phyloP scores from a whole-genome alignment of 2,113 vertebrate species.

The Bufo bufo region DNA sequence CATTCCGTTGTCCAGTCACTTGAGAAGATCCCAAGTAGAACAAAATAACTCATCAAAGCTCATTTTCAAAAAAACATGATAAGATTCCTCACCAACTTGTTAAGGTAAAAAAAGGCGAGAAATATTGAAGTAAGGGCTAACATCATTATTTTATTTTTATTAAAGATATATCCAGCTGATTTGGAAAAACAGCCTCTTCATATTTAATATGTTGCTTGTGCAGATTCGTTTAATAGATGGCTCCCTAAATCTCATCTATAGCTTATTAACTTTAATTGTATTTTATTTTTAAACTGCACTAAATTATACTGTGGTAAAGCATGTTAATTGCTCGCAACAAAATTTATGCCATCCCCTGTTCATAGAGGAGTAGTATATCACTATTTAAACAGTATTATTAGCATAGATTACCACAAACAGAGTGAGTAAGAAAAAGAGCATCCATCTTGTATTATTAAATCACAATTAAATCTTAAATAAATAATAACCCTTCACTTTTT shows the following conservation, averaged over 20 bases:
- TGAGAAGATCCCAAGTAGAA: neutral
- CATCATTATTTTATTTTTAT: neutral
- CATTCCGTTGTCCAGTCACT: neutral
- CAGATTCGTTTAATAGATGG: conserved; percentile 15
- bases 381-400: conserved; percentile 32
- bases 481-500: neutral
- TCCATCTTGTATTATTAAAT: conserved; percentile 16
- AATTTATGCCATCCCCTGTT: conserved; percentile 18
- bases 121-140: neutral
- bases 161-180: too few species aligned
- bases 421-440: neutral
- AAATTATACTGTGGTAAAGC: conserved; percentile 3
- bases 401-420: conserved; percentile 13
- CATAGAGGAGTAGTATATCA: conserved; percentile 32
- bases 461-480: conserved; percentile 24
- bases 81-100: neutral
- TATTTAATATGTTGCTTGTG: conserved; percentile 27
- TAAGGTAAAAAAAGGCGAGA: neutral
- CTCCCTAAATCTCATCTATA: conserved; percentile 29
- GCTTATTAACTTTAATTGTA: conserved; percentile 43
- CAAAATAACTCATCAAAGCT: conserved; percentile 5
- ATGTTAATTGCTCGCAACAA: conserved; percentile 21
- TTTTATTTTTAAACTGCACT: conserved; percentile 38
- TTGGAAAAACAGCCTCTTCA: conserved; percentile 6
- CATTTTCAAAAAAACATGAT: neutral